Evolutionary conservation across 2,113 vertebrate genomes (phyloP).

Genomic region (Mirounga angustirostris): DNA sequence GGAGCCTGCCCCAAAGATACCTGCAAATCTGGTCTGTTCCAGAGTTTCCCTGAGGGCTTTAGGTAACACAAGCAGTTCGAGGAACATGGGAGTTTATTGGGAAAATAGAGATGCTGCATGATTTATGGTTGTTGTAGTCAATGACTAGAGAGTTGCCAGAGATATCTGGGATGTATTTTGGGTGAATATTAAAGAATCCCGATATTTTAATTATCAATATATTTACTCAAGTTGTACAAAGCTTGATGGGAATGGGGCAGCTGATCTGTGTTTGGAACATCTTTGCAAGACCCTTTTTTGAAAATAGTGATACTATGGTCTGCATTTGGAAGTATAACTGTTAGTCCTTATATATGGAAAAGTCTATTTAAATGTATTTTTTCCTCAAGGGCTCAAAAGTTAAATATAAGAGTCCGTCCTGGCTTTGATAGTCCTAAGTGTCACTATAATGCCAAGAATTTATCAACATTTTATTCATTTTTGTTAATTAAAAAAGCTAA

Average conservation of each 20-base stretch:
- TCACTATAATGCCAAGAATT: conserved; percentile 5
- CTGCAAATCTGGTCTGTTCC: background rate
- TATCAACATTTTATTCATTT: conserved; percentile 11
- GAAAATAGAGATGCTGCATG: background rate
- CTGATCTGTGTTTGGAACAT: background rate
- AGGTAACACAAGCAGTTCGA: background rate
- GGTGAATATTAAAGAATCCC: background rate
- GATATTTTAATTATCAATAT: background rate
- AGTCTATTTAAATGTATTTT: conserved; percentile 11
- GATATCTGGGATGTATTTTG: background rate
- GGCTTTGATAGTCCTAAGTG: background rate
- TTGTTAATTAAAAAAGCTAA: background rate
- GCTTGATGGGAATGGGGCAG: background rate
- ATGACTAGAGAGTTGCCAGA: background rate
- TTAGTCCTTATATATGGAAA: background rate
- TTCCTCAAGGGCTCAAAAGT: background rate
- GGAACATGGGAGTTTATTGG: background rate
- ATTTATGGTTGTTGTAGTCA: background rate
- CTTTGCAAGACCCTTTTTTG: background rate
- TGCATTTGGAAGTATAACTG: conserved; percentile 10
- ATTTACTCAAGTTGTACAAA: background rate
- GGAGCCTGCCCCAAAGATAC: background rate
- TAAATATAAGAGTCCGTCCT: background rate
- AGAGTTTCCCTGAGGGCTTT: background rate
- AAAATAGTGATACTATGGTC: background rate